These are phyloP conservation scores for Epirrhoe alternata DNA, from an alignment of 2,888 invertebrate genomes.

Conservation along the genomic window DNA sequence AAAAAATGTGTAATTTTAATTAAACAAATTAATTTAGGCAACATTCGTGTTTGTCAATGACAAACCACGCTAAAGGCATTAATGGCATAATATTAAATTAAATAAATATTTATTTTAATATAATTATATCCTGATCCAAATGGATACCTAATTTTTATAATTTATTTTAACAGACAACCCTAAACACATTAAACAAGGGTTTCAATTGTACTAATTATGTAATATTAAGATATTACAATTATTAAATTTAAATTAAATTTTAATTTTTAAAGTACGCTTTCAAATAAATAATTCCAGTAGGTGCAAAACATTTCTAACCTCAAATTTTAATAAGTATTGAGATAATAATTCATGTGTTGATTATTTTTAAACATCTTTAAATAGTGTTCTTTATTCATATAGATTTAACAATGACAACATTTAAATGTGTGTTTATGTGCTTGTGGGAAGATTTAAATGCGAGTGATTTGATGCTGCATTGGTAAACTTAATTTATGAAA, in stretches of 20 bases:
- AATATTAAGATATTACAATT: neutral
- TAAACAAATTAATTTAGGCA: slow-evolving; percentile 40
- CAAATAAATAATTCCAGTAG: too few species aligned
- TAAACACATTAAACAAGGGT: slow-evolving; percentile 2
- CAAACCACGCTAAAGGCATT: slow-evolving; percentile 44
- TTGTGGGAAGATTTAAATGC: neutral
- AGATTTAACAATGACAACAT: neutral
- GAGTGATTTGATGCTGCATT: neutral
- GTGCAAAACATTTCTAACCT: too few species aligned
- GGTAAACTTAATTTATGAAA: neutral
- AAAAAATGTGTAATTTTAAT: slow-evolving; percentile 24
- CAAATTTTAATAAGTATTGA: too few species aligned
- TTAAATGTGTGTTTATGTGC: neutral
- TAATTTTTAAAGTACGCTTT: too few species aligned
- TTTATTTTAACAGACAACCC: slow-evolving; percentile 29
- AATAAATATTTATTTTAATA: slow-evolving; percentile 5
- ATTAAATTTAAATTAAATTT: too few species aligned
- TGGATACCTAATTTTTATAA: neutral
- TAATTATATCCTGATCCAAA: neutral
- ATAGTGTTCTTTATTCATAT: neutral
- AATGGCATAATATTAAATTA: slow-evolving; percentile 34
- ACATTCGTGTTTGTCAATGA: slow-evolving; percentile 32
- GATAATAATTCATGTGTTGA: too few species aligned
- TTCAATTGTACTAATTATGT: neutral
- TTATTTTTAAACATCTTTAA: neutral